Evolutionary conservation across 2,888 invertebrate species (phyloP), one percentile per base, ranked within the genome.

Genomic region (Malachius bipustulatus): DNA sequence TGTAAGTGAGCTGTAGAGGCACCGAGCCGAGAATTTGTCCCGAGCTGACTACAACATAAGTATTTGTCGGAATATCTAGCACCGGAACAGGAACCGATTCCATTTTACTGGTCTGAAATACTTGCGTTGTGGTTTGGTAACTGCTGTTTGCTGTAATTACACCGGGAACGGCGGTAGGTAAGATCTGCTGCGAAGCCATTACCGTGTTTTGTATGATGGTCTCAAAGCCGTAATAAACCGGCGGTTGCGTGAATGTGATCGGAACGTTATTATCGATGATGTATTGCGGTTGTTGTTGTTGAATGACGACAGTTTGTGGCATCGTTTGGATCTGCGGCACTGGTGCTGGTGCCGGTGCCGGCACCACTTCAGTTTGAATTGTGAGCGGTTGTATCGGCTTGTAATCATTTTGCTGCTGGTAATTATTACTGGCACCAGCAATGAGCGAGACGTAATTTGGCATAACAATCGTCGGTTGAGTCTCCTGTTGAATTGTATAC

Each of bases 141-240:
- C 84, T 84, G 50, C 84, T 83, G 50, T 81, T 81, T 49, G 81
- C 79, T 35, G 83, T 80, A 16, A 84, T 65, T 2, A 84, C 77
- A 29, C 84, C 83, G 41, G 81, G 82, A 67, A 84, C 77, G 3
- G 82, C 77, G 2, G 82, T 81, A 3, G 84, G 79, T 10, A 85
- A 76, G 54, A 84, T 83, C 54, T 85, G 85, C 54, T 83, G 83
- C 13, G 84, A 84, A n/a, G 82, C 82, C 84, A 85, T 84, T 1
- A 85, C 83, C 3, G 85, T 85, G 52, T 85, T 87, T 59, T 84
- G 84, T 2, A 87, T 85, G 35, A 85, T 84, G 0, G 85, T 85
- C 63, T 87, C 85, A 43, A 85, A 66, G 1, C 84, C 84, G 49
- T 84, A 84, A 51, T 82, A 83, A 50, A 85, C 76, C 3, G 83